These are phyloP conservation scores for Stegophylla sp. DNA, from an alignment of 2,888 invertebrate genomes.

Conservation along the genomic window DNA sequence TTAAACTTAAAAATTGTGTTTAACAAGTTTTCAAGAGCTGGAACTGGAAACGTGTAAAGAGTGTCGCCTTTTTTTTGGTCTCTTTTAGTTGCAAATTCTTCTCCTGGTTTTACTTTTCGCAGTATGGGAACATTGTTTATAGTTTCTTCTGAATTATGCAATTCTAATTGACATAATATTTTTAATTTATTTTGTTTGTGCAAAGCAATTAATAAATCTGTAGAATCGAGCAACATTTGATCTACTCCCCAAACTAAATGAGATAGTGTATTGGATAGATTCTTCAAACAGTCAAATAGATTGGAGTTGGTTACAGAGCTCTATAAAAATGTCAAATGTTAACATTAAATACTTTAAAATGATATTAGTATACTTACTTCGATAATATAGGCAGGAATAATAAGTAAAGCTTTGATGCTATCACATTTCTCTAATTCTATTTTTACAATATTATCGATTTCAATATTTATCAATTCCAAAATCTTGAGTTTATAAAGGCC, in stretches of 20 bases:
- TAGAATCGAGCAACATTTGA: slow-evolving; percentile 79
- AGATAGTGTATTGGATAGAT: slow-evolving; percentile 73
- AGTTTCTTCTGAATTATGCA: slow-evolving; percentile 54
- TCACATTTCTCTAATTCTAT: slow-evolving; percentile 76
- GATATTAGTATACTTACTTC: slow-evolving; percentile 66
- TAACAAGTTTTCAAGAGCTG: slow-evolving; percentile 77
- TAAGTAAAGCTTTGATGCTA: slow-evolving; percentile 74
- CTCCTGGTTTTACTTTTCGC: slow-evolving; percentile 60
- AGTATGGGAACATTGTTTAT: slow-evolving; percentile 62
- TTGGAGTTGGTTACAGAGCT: slow-evolving; percentile 86
- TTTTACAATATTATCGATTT: slow-evolving; percentile 80
- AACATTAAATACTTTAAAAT: neutral
- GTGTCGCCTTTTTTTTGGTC: slow-evolving; percentile 66
- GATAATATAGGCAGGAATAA: slow-evolving; percentile 84
- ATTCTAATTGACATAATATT: slow-evolving; percentile 29
- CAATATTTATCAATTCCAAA: slow-evolving; percentile 83
- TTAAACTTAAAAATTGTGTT: slow-evolving; percentile 75
- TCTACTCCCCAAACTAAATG: slow-evolving; percentile 86
- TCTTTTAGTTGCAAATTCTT: slow-evolving; percentile 63
- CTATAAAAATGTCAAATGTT: slow-evolving; percentile 61
- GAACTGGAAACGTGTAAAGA: slow-evolving; percentile 77
- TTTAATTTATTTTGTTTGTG: slow-evolving; percentile 65
- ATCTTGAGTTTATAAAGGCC: slow-evolving; percentile 72
- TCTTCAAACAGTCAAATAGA: slow-evolving; percentile 72
- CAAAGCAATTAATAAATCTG: slow-evolving; percentile 83